These are phyloP conservation scores for Tretioscincus oriximinensis DNA, from an alignment of 2,113 vertebrate genomes.

Conservation along the genomic window DNA sequence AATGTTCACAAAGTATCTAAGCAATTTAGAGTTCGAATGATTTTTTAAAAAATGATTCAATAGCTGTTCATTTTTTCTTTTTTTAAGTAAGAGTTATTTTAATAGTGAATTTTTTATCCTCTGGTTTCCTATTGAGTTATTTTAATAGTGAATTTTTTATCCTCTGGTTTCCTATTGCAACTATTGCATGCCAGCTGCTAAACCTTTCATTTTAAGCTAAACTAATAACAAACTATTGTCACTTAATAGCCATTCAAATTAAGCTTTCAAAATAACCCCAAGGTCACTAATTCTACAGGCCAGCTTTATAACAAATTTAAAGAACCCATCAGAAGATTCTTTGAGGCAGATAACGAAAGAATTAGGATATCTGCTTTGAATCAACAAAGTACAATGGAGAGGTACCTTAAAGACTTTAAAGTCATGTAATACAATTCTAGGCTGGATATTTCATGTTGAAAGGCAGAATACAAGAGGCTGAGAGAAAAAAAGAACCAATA, in stretches of 20 bases:
- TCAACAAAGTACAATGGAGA: conserved; percentile 72
- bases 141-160: background rate
- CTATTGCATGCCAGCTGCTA: background rate
- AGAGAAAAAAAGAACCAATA: conserved; percentile 79
- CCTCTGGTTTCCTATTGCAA: too few relatives aligned
- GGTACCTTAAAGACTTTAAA: conserved; percentile 83
- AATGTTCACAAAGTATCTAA: conserved; percentile 13
- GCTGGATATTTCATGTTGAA: conserved; percentile 76
- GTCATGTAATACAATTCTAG: conserved; percentile 84
- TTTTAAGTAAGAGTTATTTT: background rate
- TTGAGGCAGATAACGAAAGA: conserved; percentile 69
- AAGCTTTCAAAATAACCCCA: conserved; percentile 1
- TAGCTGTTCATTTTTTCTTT: background rate
- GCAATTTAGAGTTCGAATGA: conserved; percentile 6
- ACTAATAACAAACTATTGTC: conserved; percentile 40
- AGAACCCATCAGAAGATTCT: conserved; percentile 68
- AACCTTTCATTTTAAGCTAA: conserved; percentile 42
- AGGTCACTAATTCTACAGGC: background rate
- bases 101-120: background rate
- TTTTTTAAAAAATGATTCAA: background rate
- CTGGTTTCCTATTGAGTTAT: too few relatives aligned
- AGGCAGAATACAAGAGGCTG: conserved; percentile 77
- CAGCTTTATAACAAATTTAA: conserved; percentile 59
- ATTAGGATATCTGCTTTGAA: conserved; percentile 70
- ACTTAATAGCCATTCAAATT: conserved; percentile 17